phyloP scores from a whole-genome alignment of 2,888 invertebrate species.

The Pocota personata region DNA sequence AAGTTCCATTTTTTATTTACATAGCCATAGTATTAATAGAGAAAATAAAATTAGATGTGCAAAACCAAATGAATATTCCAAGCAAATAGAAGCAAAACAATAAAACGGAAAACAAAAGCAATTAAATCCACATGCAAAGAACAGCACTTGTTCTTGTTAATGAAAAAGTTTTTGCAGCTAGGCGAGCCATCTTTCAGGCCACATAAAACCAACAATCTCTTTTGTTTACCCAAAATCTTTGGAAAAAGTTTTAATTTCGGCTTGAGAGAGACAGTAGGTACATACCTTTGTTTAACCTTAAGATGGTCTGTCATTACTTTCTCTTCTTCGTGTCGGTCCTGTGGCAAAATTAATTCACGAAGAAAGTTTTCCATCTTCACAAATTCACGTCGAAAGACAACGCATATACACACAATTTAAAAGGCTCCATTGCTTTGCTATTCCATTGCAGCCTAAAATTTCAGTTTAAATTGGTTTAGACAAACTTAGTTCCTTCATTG shows the following conservation, averaged over 20 bases:
- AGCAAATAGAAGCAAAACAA: not conserved
- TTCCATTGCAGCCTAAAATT: constrained; percentile 11
- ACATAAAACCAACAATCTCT: not conserved
- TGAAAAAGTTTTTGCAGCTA: constrained; percentile 8
- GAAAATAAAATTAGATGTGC: not conserved
- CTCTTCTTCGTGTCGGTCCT: not conserved
- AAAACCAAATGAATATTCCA: not conserved
- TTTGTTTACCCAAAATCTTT: constrained; percentile 22
- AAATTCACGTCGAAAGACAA: not conserved
- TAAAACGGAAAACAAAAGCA: constrained; percentile 10
- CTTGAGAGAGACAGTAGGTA: not conserved
- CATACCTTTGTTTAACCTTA: constrained; percentile 9
- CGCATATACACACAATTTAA: constrained; percentile 4
- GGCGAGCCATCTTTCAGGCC: not conserved
- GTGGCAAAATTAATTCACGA: not conserved
- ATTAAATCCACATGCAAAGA: constrained; percentile 9
- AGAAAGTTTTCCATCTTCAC: constrained; percentile 1
- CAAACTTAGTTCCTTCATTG: not conserved
- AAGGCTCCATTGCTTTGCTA: constrained; percentile 8
- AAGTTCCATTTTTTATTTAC: not conserved
- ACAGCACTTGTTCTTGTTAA: not conserved
- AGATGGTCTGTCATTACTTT: constrained; percentile 8
- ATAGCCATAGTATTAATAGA: not conserved
- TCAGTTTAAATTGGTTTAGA: constrained; percentile 17
- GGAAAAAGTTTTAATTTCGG: constrained; percentile 3